phyloP scores from a whole-genome alignment of 2,888 invertebrate species.

The Torymus auratus region DNA sequence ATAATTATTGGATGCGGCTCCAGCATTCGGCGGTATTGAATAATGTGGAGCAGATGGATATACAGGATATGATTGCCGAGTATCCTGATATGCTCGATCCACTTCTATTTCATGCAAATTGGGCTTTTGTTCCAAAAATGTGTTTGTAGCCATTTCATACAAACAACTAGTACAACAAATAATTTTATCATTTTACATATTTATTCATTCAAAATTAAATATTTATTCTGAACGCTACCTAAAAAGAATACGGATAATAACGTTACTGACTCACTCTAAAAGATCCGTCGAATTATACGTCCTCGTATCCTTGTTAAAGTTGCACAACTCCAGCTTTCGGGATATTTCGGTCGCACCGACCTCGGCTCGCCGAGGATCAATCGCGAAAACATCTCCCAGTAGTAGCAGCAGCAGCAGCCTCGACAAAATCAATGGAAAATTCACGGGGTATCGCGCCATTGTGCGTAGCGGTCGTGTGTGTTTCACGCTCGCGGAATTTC shows the following conservation, averaged over 20 bases:
- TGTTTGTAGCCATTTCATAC: conserved; percentile 62
- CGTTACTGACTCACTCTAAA: conserved; percentile 65
- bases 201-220: too few relatives aligned
- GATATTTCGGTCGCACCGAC: conserved; percentile 6
- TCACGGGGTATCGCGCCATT: conserved; percentile 22
- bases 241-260: neutral
- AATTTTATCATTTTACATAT: too few relatives aligned
- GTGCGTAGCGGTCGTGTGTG: neutral
- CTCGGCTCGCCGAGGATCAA: conserved; percentile 1
- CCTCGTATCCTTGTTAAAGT: conserved; percentile 62
- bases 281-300: conserved; percentile 68
- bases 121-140: conserved; percentile 21
- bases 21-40: conserved; percentile 25
- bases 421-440: conserved; percentile 45
- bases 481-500: neutral
- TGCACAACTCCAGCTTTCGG: conserved; percentile 58
- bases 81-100: conserved; percentile 42
- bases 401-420: conserved; percentile 8
- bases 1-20: conserved; percentile 30
- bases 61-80: conserved; percentile 36
- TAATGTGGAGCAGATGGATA: conserved; percentile 43
- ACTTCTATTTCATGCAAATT: conserved; percentile 22
- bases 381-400: conserved; percentile 12
- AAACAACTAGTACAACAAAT: conserved; percentile 66
- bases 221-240: too few relatives aligned